Base-by-base conservation (phyloP, 1,140 invertebrate genomes). In the Drosophila paulistorum region DNA sequence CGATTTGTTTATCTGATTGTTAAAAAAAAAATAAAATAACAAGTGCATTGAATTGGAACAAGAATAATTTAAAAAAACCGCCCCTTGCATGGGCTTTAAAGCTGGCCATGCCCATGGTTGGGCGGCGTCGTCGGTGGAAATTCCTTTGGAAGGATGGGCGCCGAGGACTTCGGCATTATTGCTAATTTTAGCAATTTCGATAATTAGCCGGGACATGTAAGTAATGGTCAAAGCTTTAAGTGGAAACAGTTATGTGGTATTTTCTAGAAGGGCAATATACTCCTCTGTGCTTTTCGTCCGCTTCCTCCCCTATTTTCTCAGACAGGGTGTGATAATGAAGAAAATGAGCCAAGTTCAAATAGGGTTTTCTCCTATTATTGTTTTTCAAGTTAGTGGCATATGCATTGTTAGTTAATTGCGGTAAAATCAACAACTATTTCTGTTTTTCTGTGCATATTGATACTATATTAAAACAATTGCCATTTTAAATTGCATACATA, bases 81-180 rank as follows among this genome's bases (percentile, higher is more conserved):
- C 55, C 35, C 33, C 14, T 59, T 59, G 57, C 57, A 59, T 59
- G 57, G 57, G 33, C 57, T 17, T 20, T 1, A 59, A 59, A 20
- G 57, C 33, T 35, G 7, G 55, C 33, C 55, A 58, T 59, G 57
- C 57, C 57, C 57, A 20, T 4, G 10, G 11, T 39, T 37, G 13
- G 26, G 26, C n/a, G 10, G 57, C 57, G 17, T 9, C 33, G 57
- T 33, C 57, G 35, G 57, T 35, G 33, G 33, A 37, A 39, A 13
- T 39, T 13, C 45, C 45, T 26, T 39, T 35, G 26, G 30, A 33
- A 57, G 54, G 26, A 55, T 26, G 51, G 51, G 7, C 37, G 14
- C n/a, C 30, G 26, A 57, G 26, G 26, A 57, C 26, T 9, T 20
- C 13, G 7, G 45, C 45, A n/a, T 17, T 7, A 20, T 17, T 51